These are phyloP conservation scores for Callithrix jacchus DNA, from an alignment of 2,113 vertebrate genomes.

Conservation along the genomic window DNA sequence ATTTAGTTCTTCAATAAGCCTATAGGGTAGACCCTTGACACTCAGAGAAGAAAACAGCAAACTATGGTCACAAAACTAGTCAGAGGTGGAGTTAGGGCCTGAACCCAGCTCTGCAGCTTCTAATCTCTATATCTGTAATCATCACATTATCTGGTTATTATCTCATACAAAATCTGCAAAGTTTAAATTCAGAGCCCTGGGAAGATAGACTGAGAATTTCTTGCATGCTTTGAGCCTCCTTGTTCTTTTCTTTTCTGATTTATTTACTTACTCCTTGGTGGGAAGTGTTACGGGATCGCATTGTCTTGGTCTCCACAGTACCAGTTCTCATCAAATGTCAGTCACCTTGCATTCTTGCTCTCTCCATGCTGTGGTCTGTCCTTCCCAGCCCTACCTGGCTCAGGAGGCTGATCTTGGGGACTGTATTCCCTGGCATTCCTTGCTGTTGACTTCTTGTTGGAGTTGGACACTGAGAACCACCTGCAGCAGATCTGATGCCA, in stretches of 20 bases:
- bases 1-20: not conserved
- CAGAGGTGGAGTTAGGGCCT: not conserved
- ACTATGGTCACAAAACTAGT: not conserved
- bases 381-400: not conserved
- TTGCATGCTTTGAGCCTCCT: accelerated
- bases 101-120: not conserved
- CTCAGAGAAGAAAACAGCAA: not conserved
- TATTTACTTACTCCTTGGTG: not conserved
- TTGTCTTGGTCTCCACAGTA: not conserved
- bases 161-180: not conserved
- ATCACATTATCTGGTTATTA: not conserved
- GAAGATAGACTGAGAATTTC: too few relatives aligned
- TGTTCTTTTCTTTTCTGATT: too few relatives aligned
- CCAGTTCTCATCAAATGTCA: not conserved
- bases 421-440: not conserved
- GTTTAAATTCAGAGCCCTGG: not conserved
- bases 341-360: too few relatives aligned
- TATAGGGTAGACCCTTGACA: not conserved
- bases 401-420: not conserved
- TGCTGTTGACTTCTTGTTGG: not conserved
- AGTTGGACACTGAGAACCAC: not conserved
- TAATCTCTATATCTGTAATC: not conserved
- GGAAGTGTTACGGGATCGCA: too few relatives aligned
- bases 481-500: not conserved
- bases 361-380: not conserved